Base-by-base conservation (phyloP, 2,888 invertebrate species). In the Tachina fera region DNA sequence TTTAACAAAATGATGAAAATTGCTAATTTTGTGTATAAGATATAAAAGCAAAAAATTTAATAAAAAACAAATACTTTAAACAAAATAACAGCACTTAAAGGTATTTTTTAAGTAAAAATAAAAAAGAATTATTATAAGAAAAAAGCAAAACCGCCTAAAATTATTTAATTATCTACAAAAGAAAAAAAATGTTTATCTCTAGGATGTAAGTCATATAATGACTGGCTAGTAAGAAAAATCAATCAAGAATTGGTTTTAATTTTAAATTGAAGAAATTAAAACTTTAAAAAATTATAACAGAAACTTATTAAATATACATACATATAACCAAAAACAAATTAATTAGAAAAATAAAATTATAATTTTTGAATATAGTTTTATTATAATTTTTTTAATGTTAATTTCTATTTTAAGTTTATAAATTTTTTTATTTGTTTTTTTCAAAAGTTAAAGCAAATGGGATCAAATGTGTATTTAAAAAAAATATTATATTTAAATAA, bases 221-320 rank as follows among this genome's bases (percentile, higher is more conserved):
- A 70, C 81, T 82, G 81, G 75, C 81, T 82, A 75, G 75, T 75
- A 82, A 82, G 41, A 68, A 74, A 82, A 82, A 75, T 49, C 61
- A 68, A 75, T 61, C 43, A 70, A 60, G 45, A 58, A 14, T 47
- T 31, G 6, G 2, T 22, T 65, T 65, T 22, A 9, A 31, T 31
- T 31, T 31, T 6, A 31, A 31, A 31, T 31, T 31, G 31, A 31
- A 65, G 9, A 61, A 51, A 70, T 47, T n/a, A 65, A 51, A 61
- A 51, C 9, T 60, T 39, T 31, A 11, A 71, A 63, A 71, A 60
- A 51, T 14, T 13, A 11, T 43, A 19, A 16, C 13, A 76, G 63
- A 56, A n/a, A 41, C 45, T 60, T 71, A 16, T 71, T 11, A 63
- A n/a, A n/a, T n/a, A 68, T 41, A 74, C 9, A 60, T 49, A 70